Evolutionary conservation across 2,888 invertebrate species (phyloP).

Genomic region (Acleris sparsana): DNA sequence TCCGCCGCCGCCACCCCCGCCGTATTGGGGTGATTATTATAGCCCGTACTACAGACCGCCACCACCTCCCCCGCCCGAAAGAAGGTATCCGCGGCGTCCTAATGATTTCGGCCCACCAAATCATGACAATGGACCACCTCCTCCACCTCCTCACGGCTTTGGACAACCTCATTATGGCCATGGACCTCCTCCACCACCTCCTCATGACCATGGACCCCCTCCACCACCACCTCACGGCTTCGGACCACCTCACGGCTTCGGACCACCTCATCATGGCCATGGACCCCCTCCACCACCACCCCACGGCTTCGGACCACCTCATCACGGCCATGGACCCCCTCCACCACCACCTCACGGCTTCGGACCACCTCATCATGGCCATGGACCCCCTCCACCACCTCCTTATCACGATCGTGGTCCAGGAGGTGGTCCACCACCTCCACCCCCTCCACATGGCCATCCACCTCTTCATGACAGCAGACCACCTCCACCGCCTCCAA

Average conservation of each 20-base stretch:
- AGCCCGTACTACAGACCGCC: constrained; percentile 19
- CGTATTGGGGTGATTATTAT: constrained; percentile 11
- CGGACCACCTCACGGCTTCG: constrained; percentile 17
- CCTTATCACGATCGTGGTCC: constrained; percentile 26
- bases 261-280: constrained; percentile 18
- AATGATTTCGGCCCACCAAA: constrained; percentile 28
- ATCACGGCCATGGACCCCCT: constrained; percentile 20
- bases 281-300: constrained; percentile 20
- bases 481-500: constrained; percentile 8
- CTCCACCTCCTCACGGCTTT: constrained; percentile 33
- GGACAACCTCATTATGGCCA: constrained; percentile 15
- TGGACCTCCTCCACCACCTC: constrained; percentile 22
- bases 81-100: constrained; percentile 28
- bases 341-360: constrained; percentile 36
- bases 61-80: constrained; percentile 36
- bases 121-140: neutral
- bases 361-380: constrained; percentile 22
- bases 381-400: constrained; percentile 29
- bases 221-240: constrained; percentile 24
- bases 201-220: constrained; percentile 14
- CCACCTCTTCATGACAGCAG: no score
- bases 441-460: no score
- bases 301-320: constrained; percentile 14
- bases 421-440: no score
- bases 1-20: constrained; percentile 35